Evolutionary conservation across 2,797 vertebrate species (phyloP).

Genomic region (Galagoides demidoff): DNA sequence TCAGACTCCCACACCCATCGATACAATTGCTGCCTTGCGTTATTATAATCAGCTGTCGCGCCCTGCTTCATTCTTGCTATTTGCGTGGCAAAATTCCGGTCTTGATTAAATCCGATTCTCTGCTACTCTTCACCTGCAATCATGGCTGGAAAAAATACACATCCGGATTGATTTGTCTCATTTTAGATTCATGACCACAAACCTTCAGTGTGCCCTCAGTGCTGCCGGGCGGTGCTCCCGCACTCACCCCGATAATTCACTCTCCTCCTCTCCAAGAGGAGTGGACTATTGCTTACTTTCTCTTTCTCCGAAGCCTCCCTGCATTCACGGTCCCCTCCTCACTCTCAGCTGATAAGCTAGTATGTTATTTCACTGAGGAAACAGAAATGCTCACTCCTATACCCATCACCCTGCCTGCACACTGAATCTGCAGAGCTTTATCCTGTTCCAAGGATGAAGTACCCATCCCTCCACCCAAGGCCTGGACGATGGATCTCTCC

Average conservation of each 20-base stretch:
- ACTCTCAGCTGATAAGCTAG: neutral
- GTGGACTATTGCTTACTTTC: neutral
- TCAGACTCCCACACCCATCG: neutral
- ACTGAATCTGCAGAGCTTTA: neutral
- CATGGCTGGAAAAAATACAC: neutral
- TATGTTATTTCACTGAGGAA: neutral
- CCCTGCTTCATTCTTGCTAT: conserved; percentile 22
- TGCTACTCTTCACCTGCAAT: conserved; percentile 26
- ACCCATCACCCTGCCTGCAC: neutral
- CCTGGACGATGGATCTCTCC: accelerated
- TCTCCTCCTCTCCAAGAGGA: neutral
- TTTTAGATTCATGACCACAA: conserved; percentile 67
- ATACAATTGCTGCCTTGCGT: neutral
- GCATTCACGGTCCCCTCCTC: neutral
- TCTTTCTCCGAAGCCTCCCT: neutral
- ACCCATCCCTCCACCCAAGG: neutral
- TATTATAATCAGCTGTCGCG: neutral
- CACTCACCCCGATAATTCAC: neutral
- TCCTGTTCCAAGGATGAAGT: neutral
- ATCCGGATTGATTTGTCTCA: conserved; percentile 47
- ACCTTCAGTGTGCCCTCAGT: neutral
- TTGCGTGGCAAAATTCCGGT: conserved; percentile 44
- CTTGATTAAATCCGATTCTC: conserved; percentile 49
- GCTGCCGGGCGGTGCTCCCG: neutral
- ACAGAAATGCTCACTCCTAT: neutral